Evolutionary conservation across 2,888 invertebrate species (phyloP), one percentile per base, ranked within the genome.

Genomic region (Hirtodrosophila alboralis): DNA sequence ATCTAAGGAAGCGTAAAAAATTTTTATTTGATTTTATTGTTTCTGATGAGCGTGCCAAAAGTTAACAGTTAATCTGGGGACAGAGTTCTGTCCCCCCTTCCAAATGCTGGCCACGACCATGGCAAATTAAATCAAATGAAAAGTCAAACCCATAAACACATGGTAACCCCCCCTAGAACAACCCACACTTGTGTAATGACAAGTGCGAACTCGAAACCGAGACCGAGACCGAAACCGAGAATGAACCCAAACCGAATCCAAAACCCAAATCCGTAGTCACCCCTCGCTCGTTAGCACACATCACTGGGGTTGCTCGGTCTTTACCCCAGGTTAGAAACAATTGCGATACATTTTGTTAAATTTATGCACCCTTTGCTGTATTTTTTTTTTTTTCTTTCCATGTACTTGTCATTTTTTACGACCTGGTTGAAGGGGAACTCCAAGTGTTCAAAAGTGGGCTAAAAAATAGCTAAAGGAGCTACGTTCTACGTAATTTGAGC

Each of bases 1-100:
- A 70, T 70, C 83, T 67, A 81, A 80, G 77, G 59, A 73, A 77
- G 86, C 86, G 78, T 83, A 40, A 64, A 75, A 58, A 75, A 85
- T 85, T 67, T 67, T 77, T 80, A 85, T 85, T 85, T 80, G 84
- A 83, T 83, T 83, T 85, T 84, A 85, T 85, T 83, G 84, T 65
- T 75, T 84, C 57, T 72, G 77, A 56, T 70, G 75, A 85, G 74
- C 76, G 86, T 75, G 75, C 52, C 60, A 73, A 80, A 85, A 85
- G 75, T 73, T 63, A 75, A 69, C 79, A 67, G 80, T 67, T 73
- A 73, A 83, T 84, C 67, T 59, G 61, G 54, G 51, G 51, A 52
- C 38, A 45, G n/a, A 52, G 36, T 31, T 43, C 61, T 33, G 56
- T 64, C 67, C 73, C 71, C 53, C 23, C n/a, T n/a, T n/a, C n/a